Percentiles rank a stretch among this genome's conserved stretches.
Conservation (phyloP, 2,797 vertebrate species). For the Acanthiza pusilla region DNA sequence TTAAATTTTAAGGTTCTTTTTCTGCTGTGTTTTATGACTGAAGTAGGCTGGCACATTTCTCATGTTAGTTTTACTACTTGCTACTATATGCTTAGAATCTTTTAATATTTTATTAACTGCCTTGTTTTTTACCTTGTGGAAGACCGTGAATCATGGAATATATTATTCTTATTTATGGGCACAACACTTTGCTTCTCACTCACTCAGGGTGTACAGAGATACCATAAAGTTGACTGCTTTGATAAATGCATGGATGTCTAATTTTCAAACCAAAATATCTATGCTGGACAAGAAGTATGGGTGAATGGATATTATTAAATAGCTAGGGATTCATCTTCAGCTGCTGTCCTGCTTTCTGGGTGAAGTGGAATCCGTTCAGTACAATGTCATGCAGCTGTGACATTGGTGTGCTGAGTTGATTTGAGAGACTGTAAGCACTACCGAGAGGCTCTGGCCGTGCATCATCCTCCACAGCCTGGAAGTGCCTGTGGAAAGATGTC, state of each 20-base stretch:
- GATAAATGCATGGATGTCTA: not conserved
- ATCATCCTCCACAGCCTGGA: not conserved
- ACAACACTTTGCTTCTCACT: not conserved
- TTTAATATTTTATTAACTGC: not conserved
- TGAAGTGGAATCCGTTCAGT: not conserved
- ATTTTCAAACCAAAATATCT: not conserved
- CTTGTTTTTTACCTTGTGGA: not conserved
- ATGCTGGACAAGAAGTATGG: not conserved
- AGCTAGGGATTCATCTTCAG: not conserved
- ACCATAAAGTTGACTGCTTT: not conserved
- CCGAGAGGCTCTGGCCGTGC: not conserved
- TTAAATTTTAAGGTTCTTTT: conserved; percentile 30
- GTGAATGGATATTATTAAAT: not conserved
- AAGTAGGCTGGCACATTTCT: not conserved
- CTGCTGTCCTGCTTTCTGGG: not conserved
- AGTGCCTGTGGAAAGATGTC: fast-evolving
- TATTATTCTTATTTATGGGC: not conserved
- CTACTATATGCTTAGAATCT: not conserved
- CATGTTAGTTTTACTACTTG: not conserved
- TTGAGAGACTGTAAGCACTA: not conserved
- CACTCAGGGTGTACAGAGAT: not conserved
- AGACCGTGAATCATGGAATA: not conserved
- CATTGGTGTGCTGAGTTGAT: not conserved
- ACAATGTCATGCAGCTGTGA: not conserved
- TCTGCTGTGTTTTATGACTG: not conserved